A percentile compares a stretch with the other conserved stretches of the same genome.
Conservation (phyloP, 2,888 invertebrate species). For the Oasisia sp. region DNA sequence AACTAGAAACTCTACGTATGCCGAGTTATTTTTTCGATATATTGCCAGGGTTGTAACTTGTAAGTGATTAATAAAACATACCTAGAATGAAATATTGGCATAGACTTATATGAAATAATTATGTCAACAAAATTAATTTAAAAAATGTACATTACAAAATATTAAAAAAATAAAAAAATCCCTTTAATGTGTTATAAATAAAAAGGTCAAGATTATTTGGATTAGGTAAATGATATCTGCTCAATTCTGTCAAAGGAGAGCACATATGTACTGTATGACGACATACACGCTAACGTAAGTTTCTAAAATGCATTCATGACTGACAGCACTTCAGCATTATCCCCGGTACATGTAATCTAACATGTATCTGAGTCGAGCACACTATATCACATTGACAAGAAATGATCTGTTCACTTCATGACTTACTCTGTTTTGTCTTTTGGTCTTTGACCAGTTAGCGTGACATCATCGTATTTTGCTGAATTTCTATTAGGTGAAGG, state of each 20-base stretch:
- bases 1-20: too few species aligned
- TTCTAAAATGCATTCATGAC: neutral
- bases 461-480: neutral
- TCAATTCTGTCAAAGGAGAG: neutral
- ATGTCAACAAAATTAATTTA: too few species aligned
- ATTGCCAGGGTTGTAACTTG: too few species aligned
- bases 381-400: neutral
- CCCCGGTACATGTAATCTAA: neutral
- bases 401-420: neutral
- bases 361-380: neutral
- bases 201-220: too few species aligned
- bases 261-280: neutral
- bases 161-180: too few species aligned
- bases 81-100: too few species aligned
- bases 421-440: neutral
- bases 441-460: neutral
- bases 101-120: too few species aligned
- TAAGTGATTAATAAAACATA: too few species aligned
- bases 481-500: neutral
- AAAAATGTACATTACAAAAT: too few species aligned
- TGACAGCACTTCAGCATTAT: neutral
- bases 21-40: too few species aligned
- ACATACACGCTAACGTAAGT: neutral
- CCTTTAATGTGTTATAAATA: too few species aligned
- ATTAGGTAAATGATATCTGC: neutral